Conservation (phyloP, 2,797 vertebrate genomes). For the Hirundo rustica region DNA sequence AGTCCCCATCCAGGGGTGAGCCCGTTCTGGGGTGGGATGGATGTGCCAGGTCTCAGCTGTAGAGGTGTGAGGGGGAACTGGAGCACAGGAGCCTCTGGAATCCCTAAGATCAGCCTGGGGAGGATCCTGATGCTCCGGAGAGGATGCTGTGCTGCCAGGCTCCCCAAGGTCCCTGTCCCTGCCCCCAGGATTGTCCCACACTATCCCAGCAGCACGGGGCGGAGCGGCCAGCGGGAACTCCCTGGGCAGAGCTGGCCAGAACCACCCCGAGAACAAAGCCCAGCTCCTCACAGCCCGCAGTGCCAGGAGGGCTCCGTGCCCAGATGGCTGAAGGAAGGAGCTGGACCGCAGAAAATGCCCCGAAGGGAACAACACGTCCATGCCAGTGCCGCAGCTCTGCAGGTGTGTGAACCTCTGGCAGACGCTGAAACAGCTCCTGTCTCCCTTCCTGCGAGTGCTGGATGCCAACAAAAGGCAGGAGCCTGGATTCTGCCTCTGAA, state of each 20-base stretch:
- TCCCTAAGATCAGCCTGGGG: not conserved
- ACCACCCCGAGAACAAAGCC: not conserved
- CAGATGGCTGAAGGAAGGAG: not conserved
- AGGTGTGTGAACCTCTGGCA: not conserved
- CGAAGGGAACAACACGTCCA: not conserved
- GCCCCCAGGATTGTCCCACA: not conserved
- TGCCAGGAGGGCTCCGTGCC: fast-evolving
- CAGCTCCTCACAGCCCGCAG: not conserved
- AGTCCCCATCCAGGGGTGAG: fast-evolving
- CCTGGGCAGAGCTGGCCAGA: not conserved
- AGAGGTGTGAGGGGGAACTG: not conserved
- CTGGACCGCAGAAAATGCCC: not conserved
- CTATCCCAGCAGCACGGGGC: not conserved
- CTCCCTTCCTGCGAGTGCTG: too few species aligned
- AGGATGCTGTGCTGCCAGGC: not conserved
- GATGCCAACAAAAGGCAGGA: not conserved
- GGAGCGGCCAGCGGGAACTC: not conserved
- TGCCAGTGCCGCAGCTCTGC: not conserved
- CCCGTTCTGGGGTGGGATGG: not conserved
- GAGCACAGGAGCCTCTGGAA: not conserved
- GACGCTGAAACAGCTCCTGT: not conserved
- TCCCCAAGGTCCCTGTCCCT: not conserved
- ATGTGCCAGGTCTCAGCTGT: not conserved
- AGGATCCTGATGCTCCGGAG: not conserved
- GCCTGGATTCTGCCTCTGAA: not conserved